Evolutionary conservation across 2,888 invertebrate genomes (phyloP).

Genomic region (Cylindroiulus punctatus): DNA sequence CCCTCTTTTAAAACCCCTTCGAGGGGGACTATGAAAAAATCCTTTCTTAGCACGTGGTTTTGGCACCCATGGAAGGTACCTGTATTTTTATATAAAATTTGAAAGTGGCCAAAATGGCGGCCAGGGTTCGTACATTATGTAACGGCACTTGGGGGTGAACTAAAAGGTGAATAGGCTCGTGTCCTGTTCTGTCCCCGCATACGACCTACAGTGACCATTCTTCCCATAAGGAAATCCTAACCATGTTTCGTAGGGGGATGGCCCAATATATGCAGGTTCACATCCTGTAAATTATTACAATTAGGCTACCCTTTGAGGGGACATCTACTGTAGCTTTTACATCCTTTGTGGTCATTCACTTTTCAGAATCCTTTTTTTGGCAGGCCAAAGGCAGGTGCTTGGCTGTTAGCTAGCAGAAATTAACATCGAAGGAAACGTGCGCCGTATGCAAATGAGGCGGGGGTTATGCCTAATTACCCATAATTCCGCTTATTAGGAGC

Average conservation of each 20-base stretch:
- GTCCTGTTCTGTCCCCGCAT: not conserved
- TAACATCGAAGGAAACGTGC: constrained; percentile 31
- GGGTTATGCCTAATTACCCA: constrained; percentile 47
- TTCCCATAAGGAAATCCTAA: constrained; percentile 37
- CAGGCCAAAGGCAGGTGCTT: constrained; percentile 34
- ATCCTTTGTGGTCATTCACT: constrained; percentile 45
- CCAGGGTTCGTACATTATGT: not conserved
- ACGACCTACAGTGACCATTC: not conserved
- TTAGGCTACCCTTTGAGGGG: constrained; percentile 45
- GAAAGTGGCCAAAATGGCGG: not conserved
- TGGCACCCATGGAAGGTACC: too few relatives aligned
- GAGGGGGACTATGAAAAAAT: too few relatives aligned
- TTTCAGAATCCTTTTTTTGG: constrained; percentile 28
- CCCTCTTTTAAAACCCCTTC: too few relatives aligned
- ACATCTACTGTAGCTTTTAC: not conserved
- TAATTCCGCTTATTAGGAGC: constrained; percentile 39
- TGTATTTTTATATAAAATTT: too few relatives aligned
- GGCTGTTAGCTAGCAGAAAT: constrained; percentile 29
- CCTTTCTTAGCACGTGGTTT: too few relatives aligned
- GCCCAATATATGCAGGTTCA: constrained; percentile 37
- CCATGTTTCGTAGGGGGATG: not conserved
- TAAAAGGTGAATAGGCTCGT: not conserved
- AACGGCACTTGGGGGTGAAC: not conserved
- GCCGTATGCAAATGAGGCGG: constrained; percentile 34
- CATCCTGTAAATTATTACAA: constrained; percentile 46